Evolutionary conservation across 1,140 invertebrate species (phyloP), one percentile per base, ranked within the genome.

Genomic region (Cephus cinctus): DNA sequence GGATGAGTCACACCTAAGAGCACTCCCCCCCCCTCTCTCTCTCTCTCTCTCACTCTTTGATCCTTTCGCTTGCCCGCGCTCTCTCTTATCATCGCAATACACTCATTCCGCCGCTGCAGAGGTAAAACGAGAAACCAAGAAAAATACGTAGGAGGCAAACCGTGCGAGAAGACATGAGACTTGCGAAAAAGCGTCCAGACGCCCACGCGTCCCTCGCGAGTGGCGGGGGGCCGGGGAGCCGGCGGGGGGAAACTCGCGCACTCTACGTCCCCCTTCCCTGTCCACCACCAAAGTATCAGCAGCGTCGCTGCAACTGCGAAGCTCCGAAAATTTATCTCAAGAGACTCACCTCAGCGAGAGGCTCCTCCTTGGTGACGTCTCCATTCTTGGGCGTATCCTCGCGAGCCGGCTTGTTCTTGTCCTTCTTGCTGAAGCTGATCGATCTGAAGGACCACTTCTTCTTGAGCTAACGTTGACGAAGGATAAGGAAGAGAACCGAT

Each of bases 391-490:
- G 61, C 14, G 69, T 56, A 30, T 73, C 67, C 21, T 76, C 71
- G 32, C 67, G 67, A 57, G 80, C 79, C 48, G 87, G 87, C 73
- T 90, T 91, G 52, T 81, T 86, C 78, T 90, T 91, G 62, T 91
- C 89, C 70, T 90, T 90, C 72, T 86, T 87, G 64, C 85, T 85
- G 71, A 91, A 91, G 61, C 87, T 89, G 74, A 91, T 87, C 60
- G 83, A 88, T 64, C 88, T 83, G 76, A 90, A 87, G 54, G 88
- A 90, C 88, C 88, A 90, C 78, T 90, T 90, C 81, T 89, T 90
- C 80, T 89, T 91, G 46, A 79, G 69, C 81, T 83, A 67, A n/a
- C n/a, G n/a, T n/a, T n/a, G n/a, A n/a, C n/a, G n/a, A n/a, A n/a
- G n/a, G n/a, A n/a, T n/a, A 16, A 66, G 77, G 66, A 57, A 54